Evolutionary conservation across 2,888 invertebrate genomes (phyloP).

Genomic region (Melitaea athalia): DNA sequence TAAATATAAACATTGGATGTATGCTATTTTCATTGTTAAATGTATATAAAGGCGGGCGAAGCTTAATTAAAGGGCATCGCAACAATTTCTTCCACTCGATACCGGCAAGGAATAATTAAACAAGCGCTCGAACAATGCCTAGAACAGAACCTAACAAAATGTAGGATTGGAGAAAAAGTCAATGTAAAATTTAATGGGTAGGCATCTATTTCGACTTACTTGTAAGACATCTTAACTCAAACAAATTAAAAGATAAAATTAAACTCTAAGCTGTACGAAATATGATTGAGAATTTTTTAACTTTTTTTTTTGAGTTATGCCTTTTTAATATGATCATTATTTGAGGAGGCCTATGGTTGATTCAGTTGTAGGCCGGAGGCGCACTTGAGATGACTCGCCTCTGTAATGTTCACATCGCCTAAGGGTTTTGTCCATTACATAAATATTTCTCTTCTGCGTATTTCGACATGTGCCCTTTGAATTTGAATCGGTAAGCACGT

Average conservation of each 20-base stretch:
- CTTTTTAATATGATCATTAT: not conserved
- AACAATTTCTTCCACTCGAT: conserved; percentile 15
- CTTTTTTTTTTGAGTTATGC: not conserved
- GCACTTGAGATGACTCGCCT: conserved; percentile 50
- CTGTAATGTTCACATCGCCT: conserved; percentile 48
- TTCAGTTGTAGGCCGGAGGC: conserved; percentile 44
- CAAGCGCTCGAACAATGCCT: conserved; percentile 39
- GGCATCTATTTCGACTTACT: not conserved
- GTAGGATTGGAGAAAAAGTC: conserved; percentile 42
- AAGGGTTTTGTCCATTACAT: conserved; percentile 48
- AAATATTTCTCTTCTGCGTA: conserved; percentile 46
- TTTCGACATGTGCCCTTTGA: conserved; percentile 40
- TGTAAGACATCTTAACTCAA: not conserved
- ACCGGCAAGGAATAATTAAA: conserved; percentile 36
- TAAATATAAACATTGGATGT: not conserved
- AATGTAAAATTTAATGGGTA: conserved; percentile 46
- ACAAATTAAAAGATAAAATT: not conserved
- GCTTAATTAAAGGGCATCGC: conserved; percentile 15
- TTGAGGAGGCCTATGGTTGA: conserved; percentile 39
- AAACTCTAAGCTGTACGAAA: not conserved
- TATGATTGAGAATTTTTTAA: not conserved
- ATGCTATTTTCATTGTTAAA: not conserved
- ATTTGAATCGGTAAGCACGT: conserved; percentile 34
- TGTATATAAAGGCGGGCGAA: not conserved
- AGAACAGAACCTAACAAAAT: conserved; percentile 41